phyloP scores from a whole-genome alignment of 2,888 invertebrate genomes.

The Diplolepis rosae region DNA sequence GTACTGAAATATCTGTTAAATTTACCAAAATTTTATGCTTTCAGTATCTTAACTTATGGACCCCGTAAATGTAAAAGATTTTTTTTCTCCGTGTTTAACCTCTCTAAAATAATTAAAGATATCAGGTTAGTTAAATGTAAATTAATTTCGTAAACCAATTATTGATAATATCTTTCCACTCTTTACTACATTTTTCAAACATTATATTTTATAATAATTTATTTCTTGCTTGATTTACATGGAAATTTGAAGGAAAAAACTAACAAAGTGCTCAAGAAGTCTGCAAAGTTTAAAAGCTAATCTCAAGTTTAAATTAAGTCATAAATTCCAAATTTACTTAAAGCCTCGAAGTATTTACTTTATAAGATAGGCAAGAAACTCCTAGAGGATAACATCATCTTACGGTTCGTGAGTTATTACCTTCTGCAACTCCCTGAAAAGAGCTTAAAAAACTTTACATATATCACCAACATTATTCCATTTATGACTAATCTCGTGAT shows the following conservation, averaged over 20 bases:
- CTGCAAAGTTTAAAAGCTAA: slow-evolving; percentile 44
- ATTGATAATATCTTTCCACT: too few relatives aligned
- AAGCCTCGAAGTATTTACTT: slow-evolving; percentile 45
- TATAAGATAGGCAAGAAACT: slow-evolving; percentile 44
- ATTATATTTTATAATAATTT: not conserved
- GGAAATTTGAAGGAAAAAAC: not conserved
- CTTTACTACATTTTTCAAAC: too few relatives aligned
- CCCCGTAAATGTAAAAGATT: too few relatives aligned
- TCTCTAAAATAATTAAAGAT: too few relatives aligned
- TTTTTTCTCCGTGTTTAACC: too few relatives aligned
- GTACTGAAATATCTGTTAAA: too few relatives aligned
- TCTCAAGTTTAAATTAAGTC: slow-evolving; percentile 64
- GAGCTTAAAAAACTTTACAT: slow-evolving; percentile 45
- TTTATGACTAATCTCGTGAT: too few relatives aligned
- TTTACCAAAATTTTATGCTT: too few relatives aligned
- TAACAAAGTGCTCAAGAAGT: slow-evolving; percentile 47
- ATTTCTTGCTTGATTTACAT: not conserved
- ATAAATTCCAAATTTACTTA: slow-evolving; percentile 67
- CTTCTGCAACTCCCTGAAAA: slow-evolving; percentile 9
- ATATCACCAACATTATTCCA: too few relatives aligned
- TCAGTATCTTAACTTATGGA: too few relatives aligned
- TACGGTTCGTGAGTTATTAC: slow-evolving; percentile 44
- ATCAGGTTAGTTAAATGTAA: too few relatives aligned
- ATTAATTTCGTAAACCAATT: too few relatives aligned
- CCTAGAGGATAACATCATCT: slow-evolving; percentile 14